Percentiles rank a stretch among this genome's conserved stretches.
Evolutionary conservation across 2,113 vertebrate genomes (phyloP).

Genomic region (Anser cygnoides): DNA sequence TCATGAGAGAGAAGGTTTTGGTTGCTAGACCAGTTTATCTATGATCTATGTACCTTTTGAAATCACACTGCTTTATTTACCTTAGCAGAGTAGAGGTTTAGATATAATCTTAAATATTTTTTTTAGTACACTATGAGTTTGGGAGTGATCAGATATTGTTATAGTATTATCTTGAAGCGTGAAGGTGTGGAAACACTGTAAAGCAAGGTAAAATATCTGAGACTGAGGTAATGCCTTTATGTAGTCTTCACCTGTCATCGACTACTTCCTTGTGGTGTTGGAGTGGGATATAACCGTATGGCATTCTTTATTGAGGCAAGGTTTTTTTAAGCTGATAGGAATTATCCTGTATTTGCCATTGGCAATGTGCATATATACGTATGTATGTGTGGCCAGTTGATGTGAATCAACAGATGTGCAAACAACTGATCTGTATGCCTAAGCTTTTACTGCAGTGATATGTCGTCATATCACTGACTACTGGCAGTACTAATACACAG

Average conservation of each 20-base stretch:
- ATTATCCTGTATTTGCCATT: not conserved
- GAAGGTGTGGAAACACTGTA: not conserved
- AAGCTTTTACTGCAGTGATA: not conserved
- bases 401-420: not conserved
- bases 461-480: not conserved
- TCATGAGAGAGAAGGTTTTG: conserved; percentile 4
- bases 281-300: not conserved
- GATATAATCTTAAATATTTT: not conserved
- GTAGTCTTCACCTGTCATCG: not conserved
- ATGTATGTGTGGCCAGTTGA: not conserved
- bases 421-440: not conserved
- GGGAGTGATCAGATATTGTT: not conserved
- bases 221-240: not conserved
- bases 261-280: not conserved
- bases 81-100: not conserved
- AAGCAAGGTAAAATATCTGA: not conserved
- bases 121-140: not conserved
- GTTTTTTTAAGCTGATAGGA: not conserved
- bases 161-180: not conserved
- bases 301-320: not conserved
- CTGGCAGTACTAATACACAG: not conserved
- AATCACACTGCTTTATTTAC: conserved; percentile 13
- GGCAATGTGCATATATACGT: not conserved
- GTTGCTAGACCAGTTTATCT: conserved; percentile 17
- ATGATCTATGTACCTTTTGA: conserved; percentile 22